Conservation (phyloP, 2,113 vertebrate genomes). For the Arothron firmamentum region DNA sequence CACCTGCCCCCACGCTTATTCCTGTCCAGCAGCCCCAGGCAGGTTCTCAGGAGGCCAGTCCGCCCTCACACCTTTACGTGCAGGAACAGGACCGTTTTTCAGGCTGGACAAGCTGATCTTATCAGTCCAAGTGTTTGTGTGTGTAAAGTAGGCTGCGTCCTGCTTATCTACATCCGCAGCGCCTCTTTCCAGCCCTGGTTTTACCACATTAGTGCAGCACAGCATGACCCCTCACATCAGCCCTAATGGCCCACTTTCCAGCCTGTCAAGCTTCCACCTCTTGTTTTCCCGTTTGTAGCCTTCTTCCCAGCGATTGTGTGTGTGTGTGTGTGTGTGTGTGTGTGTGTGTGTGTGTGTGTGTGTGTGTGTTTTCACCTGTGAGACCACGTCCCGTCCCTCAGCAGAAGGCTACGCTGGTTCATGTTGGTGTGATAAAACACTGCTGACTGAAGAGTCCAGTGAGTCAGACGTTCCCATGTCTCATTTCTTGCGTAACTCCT, state of each 20-base stretch:
- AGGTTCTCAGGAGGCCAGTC: slow-evolving; percentile 52
- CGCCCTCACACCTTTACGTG: slow-evolving; percentile 21
- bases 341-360: background rate
- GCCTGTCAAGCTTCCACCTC: slow-evolving; percentile 28
- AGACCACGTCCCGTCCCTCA: too few species aligned
- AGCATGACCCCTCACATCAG: slow-evolving; percentile 14
- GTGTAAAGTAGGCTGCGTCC: slow-evolving; percentile 13
- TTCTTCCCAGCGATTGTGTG: background rate
- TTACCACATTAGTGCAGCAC: slow-evolving; percentile 19
- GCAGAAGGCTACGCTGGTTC: background rate
- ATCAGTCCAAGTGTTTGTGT: slow-evolving; percentile 51
- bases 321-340: background rate
- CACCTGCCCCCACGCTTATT: slow-evolving; percentile 19
- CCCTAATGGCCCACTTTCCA: slow-evolving; percentile 41
- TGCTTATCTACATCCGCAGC: slow-evolving; percentile 57
- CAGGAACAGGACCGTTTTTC: slow-evolving; percentile 34
- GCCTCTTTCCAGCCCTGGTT: slow-evolving; percentile 32
- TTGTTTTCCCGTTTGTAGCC: slow-evolving; percentile 8
- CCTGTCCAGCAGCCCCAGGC: slow-evolving; percentile 38
- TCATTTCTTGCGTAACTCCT: background rate
- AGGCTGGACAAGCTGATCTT: slow-evolving; percentile 54
- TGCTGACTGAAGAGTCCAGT: background rate
- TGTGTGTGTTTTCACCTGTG: too few species aligned
- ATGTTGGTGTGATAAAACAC: background rate
- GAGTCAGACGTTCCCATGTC: background rate